Evolutionary conservation across 2,888 invertebrate species (phyloP).

Genomic region (Cerastis rubricosa): DNA sequence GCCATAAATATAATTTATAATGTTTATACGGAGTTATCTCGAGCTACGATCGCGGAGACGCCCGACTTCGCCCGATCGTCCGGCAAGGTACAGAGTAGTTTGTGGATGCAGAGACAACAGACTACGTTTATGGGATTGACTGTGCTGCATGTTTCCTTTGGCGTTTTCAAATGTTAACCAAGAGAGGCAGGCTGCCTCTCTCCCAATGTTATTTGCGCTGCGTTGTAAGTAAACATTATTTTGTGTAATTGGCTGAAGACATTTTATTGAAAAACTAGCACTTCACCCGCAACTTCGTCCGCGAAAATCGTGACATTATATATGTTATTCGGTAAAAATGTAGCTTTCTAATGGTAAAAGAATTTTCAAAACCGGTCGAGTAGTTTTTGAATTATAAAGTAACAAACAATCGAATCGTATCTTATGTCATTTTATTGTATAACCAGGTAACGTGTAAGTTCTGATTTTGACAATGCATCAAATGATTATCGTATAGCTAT

Average conservation of each 20-base stretch:
- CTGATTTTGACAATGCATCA: not conserved
- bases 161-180: not conserved
- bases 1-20: constrained; percentile 90
- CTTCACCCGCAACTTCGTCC: too few relatives aligned
- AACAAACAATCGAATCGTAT: too few relatives aligned
- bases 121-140: not conserved
- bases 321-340: too few relatives aligned
- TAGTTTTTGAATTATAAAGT: too few relatives aligned
- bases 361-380: too few relatives aligned
- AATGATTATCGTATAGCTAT: not conserved
- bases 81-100: constrained; percentile 73
- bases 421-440: too few relatives aligned
- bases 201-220: not conserved
- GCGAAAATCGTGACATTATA: too few relatives aligned
- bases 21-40: constrained; percentile 87
- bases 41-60: constrained; percentile 84
- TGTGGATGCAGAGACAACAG: constrained; percentile 39
- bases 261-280: not conserved
- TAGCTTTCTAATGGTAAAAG: too few relatives aligned
- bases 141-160: not conserved
- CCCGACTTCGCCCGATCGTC: constrained; percentile 77
- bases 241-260: not conserved
- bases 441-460: not conserved
- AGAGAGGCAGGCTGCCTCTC: not conserved
- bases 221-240: not conserved